Evolutionary conservation across 1,140 invertebrate species (phyloP), one percentile per base, ranked within the genome.

Genomic region (Grapholita molesta): DNA sequence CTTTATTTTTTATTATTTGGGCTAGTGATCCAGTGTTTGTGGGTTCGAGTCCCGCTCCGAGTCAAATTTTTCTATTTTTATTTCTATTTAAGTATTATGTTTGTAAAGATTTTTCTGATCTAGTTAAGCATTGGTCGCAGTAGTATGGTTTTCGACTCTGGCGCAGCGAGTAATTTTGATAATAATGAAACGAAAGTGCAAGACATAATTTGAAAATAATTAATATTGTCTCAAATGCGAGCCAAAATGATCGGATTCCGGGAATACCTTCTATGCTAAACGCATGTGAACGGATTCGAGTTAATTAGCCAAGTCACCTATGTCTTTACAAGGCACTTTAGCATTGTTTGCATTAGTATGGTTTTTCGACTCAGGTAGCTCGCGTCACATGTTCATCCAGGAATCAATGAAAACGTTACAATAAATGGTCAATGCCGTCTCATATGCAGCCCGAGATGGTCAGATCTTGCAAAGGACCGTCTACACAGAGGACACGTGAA

Each of bases 401-500:
- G 11, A 5, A 32, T 9, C 32, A 32, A 9, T 32, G 32, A 32
- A 32, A 9, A 30, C 28, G 3, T 35, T 35, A 35, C 1, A 35
- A 9, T 9, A 3, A 48, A 21, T 8, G 18, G 7, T 48, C 42
- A 48, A 21, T 48, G 18, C 0, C 42, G 42, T 48, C 84, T 79
- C 86, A 89, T 87, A 92, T 99, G 98, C 67, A 99, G 93, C 21
- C 97, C 97, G 76, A 99, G 93, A 88, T 99, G 98, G 93, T 99
- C 98, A 52, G 97, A 98, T 72, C 98, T 94, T n/a, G 97, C 98
- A 91, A 99, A 99, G 84, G 97, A 97, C 12, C 98, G 95, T 77
- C 98, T 96, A 91, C 98, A 99, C 74, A 97, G 95, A 79, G 95
- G 94, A 87, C 98, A 99, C 77, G 97, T 97, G 94, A 99, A 99